Percentiles rank a stretch among this genome's conserved stretches.
Conservation (phyloP, 53 echinoderm and acorn worm species). For the Temnopleurus reevesii region DNA sequence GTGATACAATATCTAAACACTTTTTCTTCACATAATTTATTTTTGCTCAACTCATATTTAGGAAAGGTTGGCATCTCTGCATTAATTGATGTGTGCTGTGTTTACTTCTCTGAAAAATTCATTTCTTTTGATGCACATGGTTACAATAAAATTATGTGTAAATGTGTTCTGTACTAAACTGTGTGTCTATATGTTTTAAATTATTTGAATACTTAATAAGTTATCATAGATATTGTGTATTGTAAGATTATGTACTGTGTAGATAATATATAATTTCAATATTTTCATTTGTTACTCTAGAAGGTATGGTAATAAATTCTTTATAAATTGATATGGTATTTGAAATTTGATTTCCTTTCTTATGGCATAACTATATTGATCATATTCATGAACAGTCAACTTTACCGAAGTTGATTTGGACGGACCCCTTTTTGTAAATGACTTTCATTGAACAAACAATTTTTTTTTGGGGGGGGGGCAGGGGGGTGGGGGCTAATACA, state of each 20-base stretch:
- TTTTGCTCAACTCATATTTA: too few species aligned
- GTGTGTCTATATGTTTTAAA: neutral
- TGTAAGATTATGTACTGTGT: neutral
- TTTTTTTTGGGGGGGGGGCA: too few species aligned
- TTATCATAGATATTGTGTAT: conserved; percentile 2
- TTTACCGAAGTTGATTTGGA: too few species aligned
- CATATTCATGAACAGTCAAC: too few species aligned
- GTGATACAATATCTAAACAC: too few species aligned
- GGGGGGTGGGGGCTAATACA: too few species aligned
- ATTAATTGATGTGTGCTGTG: neutral
- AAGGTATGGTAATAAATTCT: conserved; percentile 23
- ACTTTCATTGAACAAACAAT: too few species aligned
- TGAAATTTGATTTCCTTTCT: too few species aligned
- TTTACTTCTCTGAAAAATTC: neutral
- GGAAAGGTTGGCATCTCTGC: too few species aligned
- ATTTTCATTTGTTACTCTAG: conserved; percentile 33
- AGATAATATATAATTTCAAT: neutral
- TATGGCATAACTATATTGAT: too few species aligned
- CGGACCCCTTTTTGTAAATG: too few species aligned
- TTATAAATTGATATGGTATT: neutral
- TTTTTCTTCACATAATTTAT: too few species aligned
- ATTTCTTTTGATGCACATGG: neutral
- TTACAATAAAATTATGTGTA: neutral
- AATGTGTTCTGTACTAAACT: neutral
- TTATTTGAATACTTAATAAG: conserved; percentile 7